Base-by-base conservation (phyloP, 2,888 invertebrate genomes). In the Erebia epiphron region DNA sequence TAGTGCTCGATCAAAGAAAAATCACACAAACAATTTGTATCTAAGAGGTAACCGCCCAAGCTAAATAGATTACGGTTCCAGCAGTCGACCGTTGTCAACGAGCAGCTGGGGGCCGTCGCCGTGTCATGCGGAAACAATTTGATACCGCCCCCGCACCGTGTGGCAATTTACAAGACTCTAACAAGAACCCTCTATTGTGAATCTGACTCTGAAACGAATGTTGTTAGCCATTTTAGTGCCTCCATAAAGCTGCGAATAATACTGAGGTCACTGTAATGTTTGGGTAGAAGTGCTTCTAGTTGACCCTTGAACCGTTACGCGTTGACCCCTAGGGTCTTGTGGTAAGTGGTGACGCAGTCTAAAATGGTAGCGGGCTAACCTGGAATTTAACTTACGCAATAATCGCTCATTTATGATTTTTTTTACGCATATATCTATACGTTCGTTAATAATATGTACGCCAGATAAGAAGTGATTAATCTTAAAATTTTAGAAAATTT, bases 61-160 rank as follows among this genome's bases (percentile, higher is more conserved):
- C 57, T 72, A 76, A 79, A 79, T 75, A 78, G 78, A 79, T 79
- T 79, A 80, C 75, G 74, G 78, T 78, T 77, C 77, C 78, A 78
- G 75, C 62, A 72, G 68, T 63, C 74, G 79, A 80, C 79, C 80
- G 79, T 80, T 78, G 80, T 80, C 80, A 80, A 71, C 76, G 74
- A 70, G 72, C 79, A 79, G 78, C 78, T 80, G 79, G 75, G 75
- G 69, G 70, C 77, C 77, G 79, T 79, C 79, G 76, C 68, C 75
- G 78, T 72, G 67, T 74, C 74, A 73, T 70, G 73, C 73, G 76
- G 75, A 78, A 78, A 79, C 78, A 78, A 80, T 80, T 80, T 80
- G 78, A 79, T 75, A 75, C 77, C 72, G 66, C 69, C 64, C 76
- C 78, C 75, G 65, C 62, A 67, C 68, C 72, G 73, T 73, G 73